Percentiles rank a stretch among this genome's conserved stretches.
Evolutionary conservation across 2,888 invertebrate species (phyloP).

Genomic region (Oxytorus armatus): DNA sequence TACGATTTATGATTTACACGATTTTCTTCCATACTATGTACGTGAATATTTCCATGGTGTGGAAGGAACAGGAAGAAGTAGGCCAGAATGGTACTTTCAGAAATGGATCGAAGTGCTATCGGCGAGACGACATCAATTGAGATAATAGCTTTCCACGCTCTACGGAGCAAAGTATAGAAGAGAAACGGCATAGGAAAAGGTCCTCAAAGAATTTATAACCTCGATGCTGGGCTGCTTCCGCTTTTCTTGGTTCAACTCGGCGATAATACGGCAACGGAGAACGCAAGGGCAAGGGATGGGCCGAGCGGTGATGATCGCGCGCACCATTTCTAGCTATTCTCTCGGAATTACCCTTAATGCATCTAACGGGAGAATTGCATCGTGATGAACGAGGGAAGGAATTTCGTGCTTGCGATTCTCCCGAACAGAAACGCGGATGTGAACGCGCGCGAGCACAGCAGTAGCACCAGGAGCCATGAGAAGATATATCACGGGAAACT

Average conservation of each 20-base stretch:
- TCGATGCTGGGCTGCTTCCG: slow-evolving; percentile 35
- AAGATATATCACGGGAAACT: slow-evolving; percentile 67
- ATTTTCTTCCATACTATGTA: slow-evolving; percentile 6
- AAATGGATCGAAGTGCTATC: slow-evolving; percentile 72
- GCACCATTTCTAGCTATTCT: slow-evolving; percentile 63
- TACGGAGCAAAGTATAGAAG: slow-evolving; percentile 45
- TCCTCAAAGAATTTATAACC: slow-evolving; percentile 71
- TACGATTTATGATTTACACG: background rate
- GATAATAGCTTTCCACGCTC: slow-evolving; percentile 71
- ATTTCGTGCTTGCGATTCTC: slow-evolving; percentile 70
- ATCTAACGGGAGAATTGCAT: slow-evolving; percentile 70
- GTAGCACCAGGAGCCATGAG: slow-evolving; percentile 28
- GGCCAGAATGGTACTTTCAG: slow-evolving; percentile 64
- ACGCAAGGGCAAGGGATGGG: slow-evolving; percentile 13
- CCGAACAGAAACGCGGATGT: slow-evolving; percentile 52
- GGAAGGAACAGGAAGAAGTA: slow-evolving; percentile 15
- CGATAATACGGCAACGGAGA: slow-evolving; percentile 48
- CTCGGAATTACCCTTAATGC: slow-evolving; percentile 70
- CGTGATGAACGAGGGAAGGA: slow-evolving; percentile 71
- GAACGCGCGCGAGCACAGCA: slow-evolving; percentile 22
- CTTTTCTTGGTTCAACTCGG: slow-evolving; percentile 49
- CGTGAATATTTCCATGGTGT: slow-evolving; percentile 25
- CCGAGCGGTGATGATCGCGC: slow-evolving; percentile 62
- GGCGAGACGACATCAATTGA: slow-evolving; percentile 71
- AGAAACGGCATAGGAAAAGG: slow-evolving; percentile 45